Base-by-base conservation (phyloP, 2,888 invertebrate genomes). In the Drosophila anomalipes region DNA sequence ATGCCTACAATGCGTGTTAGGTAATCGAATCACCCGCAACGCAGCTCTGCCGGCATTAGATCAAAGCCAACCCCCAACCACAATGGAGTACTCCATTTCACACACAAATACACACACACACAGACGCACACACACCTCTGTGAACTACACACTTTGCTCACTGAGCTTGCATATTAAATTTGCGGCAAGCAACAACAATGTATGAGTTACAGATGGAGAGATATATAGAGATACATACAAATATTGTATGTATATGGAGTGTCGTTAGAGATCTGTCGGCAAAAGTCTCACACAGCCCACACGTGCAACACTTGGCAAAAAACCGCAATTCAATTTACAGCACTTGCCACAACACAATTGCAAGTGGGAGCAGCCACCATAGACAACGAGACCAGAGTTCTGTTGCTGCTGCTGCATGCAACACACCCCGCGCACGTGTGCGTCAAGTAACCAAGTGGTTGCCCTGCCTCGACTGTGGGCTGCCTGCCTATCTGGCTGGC, bases 281-380 rank as follows among this genome's bases (percentile, higher is more conserved):
- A n/a, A 41, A 57, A 59, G 66, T 70, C 77, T 70, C 77, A 60
- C 80, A 78, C 81, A 67, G 51, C 32, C 33, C 41, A 69, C 80
- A 81, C 82, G 62, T 77, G 70, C 56, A 71, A 61, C 61, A 60
- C 56, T 57, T 56, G 35, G 39, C 5, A 37, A 30, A 39, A 51
- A 76, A 61, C 83, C 81, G 70, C 84, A 86, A 89, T 86, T 89
- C 74, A 83, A 89, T 85, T 79, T 83, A 79, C 80, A 79, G 70
- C 79, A 72, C 83, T 69, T 70, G 65, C 72, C 37, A 47, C 47
- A 53, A 22, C 70, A 51, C 66, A 77, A 60, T 63, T 63, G 74
- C 47, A 26, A 74, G 66, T 61, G 73, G 61, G 51, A 74, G 57
- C 63, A 74, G 41, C 60, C 47, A 52, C 19, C n/a, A 12, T 28